These are phyloP conservation scores for Neomorphus geoffroyi DNA, from an alignment of 2,797 vertebrate genomes.

Conservation along the genomic window DNA sequence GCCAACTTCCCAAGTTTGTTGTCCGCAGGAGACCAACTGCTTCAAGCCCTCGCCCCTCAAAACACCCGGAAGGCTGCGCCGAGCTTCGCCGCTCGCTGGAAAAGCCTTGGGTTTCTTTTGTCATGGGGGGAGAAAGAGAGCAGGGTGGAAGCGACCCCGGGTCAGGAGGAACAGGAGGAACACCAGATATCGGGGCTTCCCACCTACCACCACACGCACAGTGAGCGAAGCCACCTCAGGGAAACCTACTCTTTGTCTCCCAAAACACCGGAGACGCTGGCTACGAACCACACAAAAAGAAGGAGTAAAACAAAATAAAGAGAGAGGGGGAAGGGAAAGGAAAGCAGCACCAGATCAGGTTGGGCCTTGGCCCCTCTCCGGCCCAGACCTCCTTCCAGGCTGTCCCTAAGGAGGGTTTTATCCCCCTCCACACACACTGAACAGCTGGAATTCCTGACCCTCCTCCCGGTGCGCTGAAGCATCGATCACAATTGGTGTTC, in stretches of 20 bases:
- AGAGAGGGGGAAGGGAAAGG: slow-evolving; percentile 5
- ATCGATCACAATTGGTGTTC: slow-evolving; percentile 65
- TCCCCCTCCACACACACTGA: not conserved
- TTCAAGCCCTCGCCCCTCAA: slow-evolving; percentile 42
- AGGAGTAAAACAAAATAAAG: rapidly evolving
- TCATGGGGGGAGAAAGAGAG: not conserved
- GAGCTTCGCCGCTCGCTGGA: not conserved
- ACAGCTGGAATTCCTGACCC: slow-evolving; percentile 65
- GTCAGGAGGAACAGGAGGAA: slow-evolving; percentile 30
- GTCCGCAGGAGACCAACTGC: slow-evolving; percentile 30
- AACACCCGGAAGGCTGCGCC: not conserved
- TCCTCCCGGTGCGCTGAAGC: slow-evolving; percentile 28
- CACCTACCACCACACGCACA: slow-evolving; percentile 58
- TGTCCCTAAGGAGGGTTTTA: not conserved
- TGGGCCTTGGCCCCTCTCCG: slow-evolving; percentile 51
- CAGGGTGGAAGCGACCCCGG: slow-evolving; percentile 10
- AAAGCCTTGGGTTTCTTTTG: slow-evolving; percentile 60
- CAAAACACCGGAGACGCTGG: slow-evolving; percentile 67
- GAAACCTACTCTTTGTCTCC: slow-evolving; percentile 78
- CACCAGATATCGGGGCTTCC: slow-evolving; percentile 55
- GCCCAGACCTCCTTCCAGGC: slow-evolving; percentile 5
- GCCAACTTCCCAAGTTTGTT: slow-evolving; percentile 70
- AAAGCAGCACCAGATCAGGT: slow-evolving; percentile 50
- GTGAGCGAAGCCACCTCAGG: slow-evolving; percentile 23
- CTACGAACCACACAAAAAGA: slow-evolving; percentile 62